These are phyloP conservation scores for Stenodema calcarata DNA, from an alignment of 2,888 invertebrate genomes.

Conservation along the genomic window DNA sequence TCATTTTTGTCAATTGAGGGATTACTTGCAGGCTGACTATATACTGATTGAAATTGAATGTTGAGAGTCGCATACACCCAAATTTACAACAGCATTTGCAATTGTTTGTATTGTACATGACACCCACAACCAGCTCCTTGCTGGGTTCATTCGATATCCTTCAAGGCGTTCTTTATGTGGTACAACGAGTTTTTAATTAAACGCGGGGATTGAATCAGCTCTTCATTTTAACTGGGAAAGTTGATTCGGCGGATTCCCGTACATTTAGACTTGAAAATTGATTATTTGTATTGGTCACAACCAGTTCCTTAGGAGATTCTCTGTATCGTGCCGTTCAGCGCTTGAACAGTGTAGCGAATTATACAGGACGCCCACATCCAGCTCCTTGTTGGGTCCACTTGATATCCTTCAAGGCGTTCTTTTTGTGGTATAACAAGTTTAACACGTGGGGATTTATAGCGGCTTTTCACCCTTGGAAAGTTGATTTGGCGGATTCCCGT, in stretches of 20 bases:
- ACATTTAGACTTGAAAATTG: not conserved
- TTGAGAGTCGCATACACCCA: too few species aligned
- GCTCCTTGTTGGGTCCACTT: conserved; percentile 14
- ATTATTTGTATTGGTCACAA: too few species aligned
- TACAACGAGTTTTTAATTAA: not conserved
- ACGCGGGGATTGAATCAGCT: not conserved
- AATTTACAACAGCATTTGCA: too few species aligned
- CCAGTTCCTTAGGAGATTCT: too few species aligned
- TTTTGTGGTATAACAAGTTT: conserved; percentile 33
- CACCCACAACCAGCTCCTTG: conserved; percentile 38
- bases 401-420: conserved; percentile 4
- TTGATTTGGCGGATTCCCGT: too few species aligned
- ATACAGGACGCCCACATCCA: not conserved
- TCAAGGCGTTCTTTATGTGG: conserved; percentile 32
- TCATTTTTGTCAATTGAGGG: too few species aligned
- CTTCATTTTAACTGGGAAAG: not conserved
- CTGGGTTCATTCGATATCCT: not conserved
- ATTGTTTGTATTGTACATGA: too few species aligned
- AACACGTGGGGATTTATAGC: not conserved
- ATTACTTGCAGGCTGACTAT: too few species aligned
- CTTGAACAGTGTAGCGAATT: too few species aligned
- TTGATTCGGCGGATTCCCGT: conserved; percentile 6
- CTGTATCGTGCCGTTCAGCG: too few species aligned
- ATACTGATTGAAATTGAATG: too few species aligned
- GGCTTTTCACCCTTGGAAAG: not conserved